These are phyloP conservation scores for Heliconius charithonia DNA, from an alignment of 2,888 invertebrate species.

Conservation along the genomic window DNA sequence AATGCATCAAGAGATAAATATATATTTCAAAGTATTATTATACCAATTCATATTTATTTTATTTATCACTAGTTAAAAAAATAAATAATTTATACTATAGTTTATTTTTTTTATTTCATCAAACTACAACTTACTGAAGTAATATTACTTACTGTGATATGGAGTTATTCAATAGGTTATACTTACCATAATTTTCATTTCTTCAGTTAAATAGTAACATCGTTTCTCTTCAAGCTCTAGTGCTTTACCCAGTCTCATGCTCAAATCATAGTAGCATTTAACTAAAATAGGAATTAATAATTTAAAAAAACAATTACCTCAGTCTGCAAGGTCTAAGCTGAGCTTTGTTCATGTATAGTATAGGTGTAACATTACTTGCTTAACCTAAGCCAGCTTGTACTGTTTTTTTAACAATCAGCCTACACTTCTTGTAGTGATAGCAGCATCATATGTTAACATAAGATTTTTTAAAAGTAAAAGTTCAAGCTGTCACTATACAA, in stretches of 20 bases:
- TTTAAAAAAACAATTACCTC: not conserved
- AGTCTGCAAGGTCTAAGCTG: not conserved
- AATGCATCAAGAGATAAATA: too few species aligned
- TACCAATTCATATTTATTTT: not conserved
- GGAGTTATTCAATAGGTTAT: slow-evolving; percentile 46
- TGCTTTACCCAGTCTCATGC: slow-evolving; percentile 93
- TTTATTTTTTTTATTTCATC: too few species aligned
- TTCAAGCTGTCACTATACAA: too few species aligned
- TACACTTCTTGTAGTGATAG: too few species aligned
- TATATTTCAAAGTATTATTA: too few species aligned
- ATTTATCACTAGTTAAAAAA: not conserved
- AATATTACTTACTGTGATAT: slow-evolving; percentile 2
- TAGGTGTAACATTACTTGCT: too few species aligned
- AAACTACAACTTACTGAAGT: not conserved
- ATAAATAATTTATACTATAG: too few species aligned
- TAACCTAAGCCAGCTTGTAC: too few species aligned
- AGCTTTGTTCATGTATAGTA: too few species aligned
- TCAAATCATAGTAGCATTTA: slow-evolving; percentile 96
- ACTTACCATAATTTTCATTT: slow-evolving; percentile 92
- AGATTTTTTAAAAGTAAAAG: too few species aligned
- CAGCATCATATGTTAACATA: too few species aligned
- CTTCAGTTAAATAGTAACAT: slow-evolving; percentile 93
- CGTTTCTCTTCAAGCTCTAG: slow-evolving; percentile 95
- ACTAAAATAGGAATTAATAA: slow-evolving; percentile 70
- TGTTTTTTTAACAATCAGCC: too few species aligned